phyloP scores from a whole-genome alignment of 2,797 vertebrate species.

The Fundulus diaphanus region DNA sequence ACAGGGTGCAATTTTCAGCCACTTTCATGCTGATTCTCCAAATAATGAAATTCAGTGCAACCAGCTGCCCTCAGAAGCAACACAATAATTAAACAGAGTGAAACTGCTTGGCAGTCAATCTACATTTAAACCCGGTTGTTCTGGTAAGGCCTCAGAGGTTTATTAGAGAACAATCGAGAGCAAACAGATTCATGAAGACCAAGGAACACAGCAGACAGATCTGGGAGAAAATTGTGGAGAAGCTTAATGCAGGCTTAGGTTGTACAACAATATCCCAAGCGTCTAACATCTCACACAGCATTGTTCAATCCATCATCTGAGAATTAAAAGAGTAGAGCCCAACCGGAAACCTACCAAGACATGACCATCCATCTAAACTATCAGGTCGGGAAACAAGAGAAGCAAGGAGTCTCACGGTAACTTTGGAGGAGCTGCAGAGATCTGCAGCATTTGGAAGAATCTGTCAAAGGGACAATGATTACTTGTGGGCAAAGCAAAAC shows the following conservation, averaged over 20 bases:
- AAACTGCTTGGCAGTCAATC: background rate
- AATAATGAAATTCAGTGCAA: background rate
- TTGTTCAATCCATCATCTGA: background rate
- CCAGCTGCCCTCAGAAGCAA: background rate
- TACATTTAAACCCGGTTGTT: background rate
- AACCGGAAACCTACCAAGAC: background rate
- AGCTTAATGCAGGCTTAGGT: background rate
- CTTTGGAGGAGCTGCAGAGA: background rate
- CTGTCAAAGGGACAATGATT: background rate
- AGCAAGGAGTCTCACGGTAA: background rate
- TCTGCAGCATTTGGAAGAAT: background rate
- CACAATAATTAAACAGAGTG: background rate
- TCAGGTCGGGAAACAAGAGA: background rate
- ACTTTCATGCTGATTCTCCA: background rate
- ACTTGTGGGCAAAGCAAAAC: background rate
- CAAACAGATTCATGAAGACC: background rate
- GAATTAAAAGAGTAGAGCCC: background rate
- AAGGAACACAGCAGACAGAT: background rate
- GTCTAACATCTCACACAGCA: background rate
- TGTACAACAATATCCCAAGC: background rate
- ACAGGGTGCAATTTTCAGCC: too few species aligned
- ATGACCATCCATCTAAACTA: background rate
- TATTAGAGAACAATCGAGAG: background rate
- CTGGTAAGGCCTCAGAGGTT: background rate
- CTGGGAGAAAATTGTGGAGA: background rate